Percentiles rank a stretch among this genome's conserved stretches.
Conservation (phyloP, 2,888 invertebrate genomes). For the Geophilus truncorum region DNA sequence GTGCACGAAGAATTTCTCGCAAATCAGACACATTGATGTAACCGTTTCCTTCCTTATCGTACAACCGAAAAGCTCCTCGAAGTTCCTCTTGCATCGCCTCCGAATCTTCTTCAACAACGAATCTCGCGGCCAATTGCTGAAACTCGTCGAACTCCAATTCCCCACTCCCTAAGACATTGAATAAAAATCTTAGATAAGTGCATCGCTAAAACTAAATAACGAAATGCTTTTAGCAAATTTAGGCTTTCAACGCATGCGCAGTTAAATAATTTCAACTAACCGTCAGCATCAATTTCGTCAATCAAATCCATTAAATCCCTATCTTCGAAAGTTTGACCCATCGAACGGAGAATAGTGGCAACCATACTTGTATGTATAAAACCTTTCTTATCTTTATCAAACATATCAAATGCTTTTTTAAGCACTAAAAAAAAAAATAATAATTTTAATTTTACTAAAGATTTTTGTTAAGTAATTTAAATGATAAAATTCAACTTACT, state of each 20-base stretch:
- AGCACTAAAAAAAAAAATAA: conserved; percentile 61
- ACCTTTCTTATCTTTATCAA: conserved; percentile 89
- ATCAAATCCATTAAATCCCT: conserved; percentile 94
- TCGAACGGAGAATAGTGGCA: conserved; percentile 87
- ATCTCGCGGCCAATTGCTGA: conserved; percentile 90
- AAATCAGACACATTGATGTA: conserved; percentile 90
- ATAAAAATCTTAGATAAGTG: neutral
- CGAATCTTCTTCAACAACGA: conserved; percentile 96
- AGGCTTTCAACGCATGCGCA: too few relatives aligned
- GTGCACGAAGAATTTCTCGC: conserved; percentile 87
- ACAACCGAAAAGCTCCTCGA: conserved; percentile 96
- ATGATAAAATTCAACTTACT: conserved; percentile 57
- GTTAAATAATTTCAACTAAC: too few relatives aligned
- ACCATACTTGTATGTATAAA: conserved; percentile 93
- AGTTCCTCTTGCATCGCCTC: conserved; percentile 97
- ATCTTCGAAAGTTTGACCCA: conserved; percentile 96
- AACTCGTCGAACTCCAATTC: conserved; percentile 95
- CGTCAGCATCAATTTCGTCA: conserved; percentile 94
- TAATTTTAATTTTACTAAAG: too few relatives aligned
- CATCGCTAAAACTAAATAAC: too few relatives aligned
- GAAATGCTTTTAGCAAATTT: too few relatives aligned
- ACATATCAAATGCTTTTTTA: conserved; percentile 93
- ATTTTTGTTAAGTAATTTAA: neutral
- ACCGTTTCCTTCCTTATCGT: conserved; percentile 95
- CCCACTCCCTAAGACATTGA: conserved; percentile 88